Percentiles rank a stretch among this genome's conserved stretches.
Conservation (phyloP, 2,888 invertebrate species). For the Altica lythri region DNA sequence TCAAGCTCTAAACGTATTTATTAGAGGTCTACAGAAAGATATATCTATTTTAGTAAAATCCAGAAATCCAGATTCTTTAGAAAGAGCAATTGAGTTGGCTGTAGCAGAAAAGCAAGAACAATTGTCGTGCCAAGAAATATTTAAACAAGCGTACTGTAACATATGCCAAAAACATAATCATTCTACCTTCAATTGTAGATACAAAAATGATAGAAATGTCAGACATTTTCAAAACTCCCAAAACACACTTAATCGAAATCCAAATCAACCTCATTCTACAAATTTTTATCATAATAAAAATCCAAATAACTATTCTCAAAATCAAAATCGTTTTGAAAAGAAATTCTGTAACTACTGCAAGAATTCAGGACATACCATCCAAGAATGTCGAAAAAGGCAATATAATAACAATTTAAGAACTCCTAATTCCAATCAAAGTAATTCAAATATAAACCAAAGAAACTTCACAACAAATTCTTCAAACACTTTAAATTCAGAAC, state of each 20-base stretch:
- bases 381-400: slow-evolving; percentile 33
- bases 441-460: not conserved
- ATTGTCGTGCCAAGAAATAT: not conserved
- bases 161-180: no score
- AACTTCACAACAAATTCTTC: no score
- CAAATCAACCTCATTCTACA: no score
- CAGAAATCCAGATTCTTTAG: slow-evolving; percentile 19
- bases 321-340: slow-evolving; percentile 9
- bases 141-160: no score
- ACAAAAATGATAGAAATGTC: slow-evolving; percentile 7
- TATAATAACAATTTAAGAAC: slow-evolving; percentile 29
- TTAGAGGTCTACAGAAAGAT: slow-evolving; percentile 14
- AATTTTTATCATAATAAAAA: slow-evolving; percentile 3
- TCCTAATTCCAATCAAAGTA: not conserved
- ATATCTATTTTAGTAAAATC: slow-evolving; percentile 16
- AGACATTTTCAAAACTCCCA: slow-evolving; percentile 6
- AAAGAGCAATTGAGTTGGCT: not conserved
- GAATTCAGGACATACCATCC: slow-evolving; percentile 33
- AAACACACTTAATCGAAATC: no score
- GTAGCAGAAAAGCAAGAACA: not conserved
- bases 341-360: slow-evolving; percentile 33
- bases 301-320: not conserved
- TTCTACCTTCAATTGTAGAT: slow-evolving; percentile 24
- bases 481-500: no score
- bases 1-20: slow-evolving; percentile 21